These are phyloP conservation scores for Plagiodera versicolora DNA, from an alignment of 2,888 invertebrate genomes.

Conservation along the genomic window DNA sequence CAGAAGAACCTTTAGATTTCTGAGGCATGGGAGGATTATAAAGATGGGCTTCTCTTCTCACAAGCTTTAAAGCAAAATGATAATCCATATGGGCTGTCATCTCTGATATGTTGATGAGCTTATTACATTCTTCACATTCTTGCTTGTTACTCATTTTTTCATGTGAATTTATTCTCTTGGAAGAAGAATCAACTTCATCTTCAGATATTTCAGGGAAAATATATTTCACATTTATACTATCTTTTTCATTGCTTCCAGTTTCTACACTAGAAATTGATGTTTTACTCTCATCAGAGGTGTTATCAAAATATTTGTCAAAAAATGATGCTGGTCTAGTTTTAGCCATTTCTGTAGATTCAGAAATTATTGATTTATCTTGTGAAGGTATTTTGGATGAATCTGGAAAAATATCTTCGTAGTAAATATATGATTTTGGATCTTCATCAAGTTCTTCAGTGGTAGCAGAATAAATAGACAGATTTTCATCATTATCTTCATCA, in stretches of 20 bases:
- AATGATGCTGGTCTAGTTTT: conserved; percentile 32
- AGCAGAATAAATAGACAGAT: conserved; percentile 29
- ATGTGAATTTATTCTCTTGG: neutral
- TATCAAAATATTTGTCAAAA: conserved; percentile 41
- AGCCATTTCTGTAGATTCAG: neutral
- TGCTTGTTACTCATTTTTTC: conserved; percentile 32
- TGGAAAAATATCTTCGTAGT: conserved; percentile 32
- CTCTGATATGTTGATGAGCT: conserved; percentile 63
- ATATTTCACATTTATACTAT: neutral
- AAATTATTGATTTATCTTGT: neutral
- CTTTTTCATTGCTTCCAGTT: neutral
- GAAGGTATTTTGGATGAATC: conserved; percentile 25
- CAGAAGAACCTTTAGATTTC: conserved; percentile 18
- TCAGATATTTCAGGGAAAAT: neutral
- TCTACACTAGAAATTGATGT: neutral
- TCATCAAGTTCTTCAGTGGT: conserved; percentile 33
- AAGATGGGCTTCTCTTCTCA: conserved; percentile 43
- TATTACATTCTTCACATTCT: conserved; percentile 71
- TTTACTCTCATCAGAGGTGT: conserved; percentile 2
- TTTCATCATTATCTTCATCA: conserved; percentile 10
- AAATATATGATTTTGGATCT: conserved; percentile 28
- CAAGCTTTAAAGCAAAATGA: conserved; percentile 68
- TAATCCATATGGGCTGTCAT: conserved; percentile 79
- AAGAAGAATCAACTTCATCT: neutral
- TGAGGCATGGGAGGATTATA: conserved; percentile 19